A percentile compares a stretch with the other conserved stretches of the same genome.
phyloP scores from a whole-genome alignment of 2,113 vertebrate species.

The Parotia lawesii region DNA sequence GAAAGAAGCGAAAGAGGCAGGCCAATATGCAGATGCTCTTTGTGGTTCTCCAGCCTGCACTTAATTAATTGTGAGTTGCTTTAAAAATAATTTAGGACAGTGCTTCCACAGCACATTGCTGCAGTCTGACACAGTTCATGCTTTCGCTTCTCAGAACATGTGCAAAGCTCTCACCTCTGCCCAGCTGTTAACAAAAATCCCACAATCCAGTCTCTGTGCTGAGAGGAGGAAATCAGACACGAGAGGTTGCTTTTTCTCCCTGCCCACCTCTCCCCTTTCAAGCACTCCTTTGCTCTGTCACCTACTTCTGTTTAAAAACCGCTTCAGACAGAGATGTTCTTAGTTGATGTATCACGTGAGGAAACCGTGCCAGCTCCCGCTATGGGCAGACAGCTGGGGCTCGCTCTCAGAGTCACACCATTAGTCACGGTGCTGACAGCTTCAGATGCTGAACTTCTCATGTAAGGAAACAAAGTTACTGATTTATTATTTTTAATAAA shows the following conservation, averaged over 20 bases:
- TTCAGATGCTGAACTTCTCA: neutral
- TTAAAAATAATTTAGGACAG: neutral
- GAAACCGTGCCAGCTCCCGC: neutral
- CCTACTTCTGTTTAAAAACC: neutral
- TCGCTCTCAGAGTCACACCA: neutral
- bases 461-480: neutral
- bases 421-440: neutral
- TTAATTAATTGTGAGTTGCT: neutral
- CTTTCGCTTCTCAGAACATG: neutral
- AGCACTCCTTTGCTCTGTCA: neutral
- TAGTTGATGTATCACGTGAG: neutral
- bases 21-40: neutral
- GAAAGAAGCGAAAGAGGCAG: neutral
- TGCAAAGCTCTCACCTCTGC: neutral
- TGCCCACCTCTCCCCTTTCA: neutral
- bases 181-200: neutral
- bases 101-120: constrained; percentile 5
- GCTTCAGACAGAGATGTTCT: neutral
- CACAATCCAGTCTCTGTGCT: neutral
- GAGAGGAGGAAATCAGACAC: neutral
- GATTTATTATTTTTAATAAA: constrained; percentile 73
- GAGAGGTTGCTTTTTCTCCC: neutral
- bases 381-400: neutral
- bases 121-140: neutral
- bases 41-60: neutral